Evolutionary conservation across 2,113 vertebrate genomes (phyloP), one percentile per base, ranked within the genome.

Genomic region (Drymodes brunneopygia): DNA sequence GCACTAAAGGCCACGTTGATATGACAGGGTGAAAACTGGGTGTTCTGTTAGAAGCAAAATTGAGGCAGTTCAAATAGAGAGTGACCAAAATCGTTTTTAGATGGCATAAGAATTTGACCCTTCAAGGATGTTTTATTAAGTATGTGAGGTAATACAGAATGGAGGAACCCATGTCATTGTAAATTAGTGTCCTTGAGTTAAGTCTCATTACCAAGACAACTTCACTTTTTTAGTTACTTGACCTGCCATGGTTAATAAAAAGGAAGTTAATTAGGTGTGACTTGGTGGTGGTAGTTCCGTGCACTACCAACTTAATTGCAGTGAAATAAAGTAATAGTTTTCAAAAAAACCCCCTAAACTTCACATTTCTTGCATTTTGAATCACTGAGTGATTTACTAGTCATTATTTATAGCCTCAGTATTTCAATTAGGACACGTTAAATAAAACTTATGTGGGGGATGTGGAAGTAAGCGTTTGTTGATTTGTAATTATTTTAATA

Each of bases 231-330:
- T 60, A 96, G 94, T 96, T 95, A 81, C 94, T 97, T 92, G 92
- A 95, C 90, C 81, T 97, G 60, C 91, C 93, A 86, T 83, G 81
- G 79, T 94, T 97, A 97, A 97, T 96, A 96, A 94, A 87, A 97
- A 90, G 83, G 50, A 95, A 94, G 79, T 96, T 97, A 98, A 98
- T 98, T 91, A 74, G 44, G 86, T 85, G 75, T 98, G 97, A 97
- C 96, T 48, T 90, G 95, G 92, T 97, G 94, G 94, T 95, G 82
- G 92, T 93, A 75, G 86, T 80, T 95, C 77, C 92, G 47, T 92
- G 81, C 45, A 23, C 74, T 95, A 84, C 86, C 47, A 90, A 74
- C 70, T 97, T 96, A 97, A 96, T 96, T 94, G 93, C 60, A 79
- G 45, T 95, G 77, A 75, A 79, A 89, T 81, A 78, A 96, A 94